These are phyloP conservation scores for Papio anubis DNA, from an alignment of 2,113 vertebrate species.

Conservation along the genomic window DNA sequence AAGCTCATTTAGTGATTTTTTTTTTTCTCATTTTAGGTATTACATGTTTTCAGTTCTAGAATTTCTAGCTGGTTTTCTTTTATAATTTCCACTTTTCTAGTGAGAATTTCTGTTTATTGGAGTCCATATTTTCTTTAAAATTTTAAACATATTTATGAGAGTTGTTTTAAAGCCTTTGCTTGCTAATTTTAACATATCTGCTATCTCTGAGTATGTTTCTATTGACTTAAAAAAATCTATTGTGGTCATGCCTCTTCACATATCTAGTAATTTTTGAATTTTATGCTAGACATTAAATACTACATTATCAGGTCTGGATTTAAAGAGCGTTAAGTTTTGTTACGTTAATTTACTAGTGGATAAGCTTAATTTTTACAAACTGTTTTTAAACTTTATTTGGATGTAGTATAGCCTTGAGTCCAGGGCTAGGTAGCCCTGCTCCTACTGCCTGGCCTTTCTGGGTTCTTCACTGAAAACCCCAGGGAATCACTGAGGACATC, in stretches of 20 bases:
- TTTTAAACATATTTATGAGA: not conserved
- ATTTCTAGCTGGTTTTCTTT: not conserved
- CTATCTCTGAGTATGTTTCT: not conserved
- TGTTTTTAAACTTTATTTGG: not conserved
- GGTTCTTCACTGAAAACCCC: not conserved
- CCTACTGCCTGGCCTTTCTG: not conserved
- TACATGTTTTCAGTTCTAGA: not conserved
- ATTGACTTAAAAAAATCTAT: not conserved
- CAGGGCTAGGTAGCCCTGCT: not conserved
- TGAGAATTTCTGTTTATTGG: not conserved
- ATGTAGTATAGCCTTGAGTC: not conserved
- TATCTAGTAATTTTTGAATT: not conserved
- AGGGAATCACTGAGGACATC: not conserved
- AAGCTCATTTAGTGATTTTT: not conserved
- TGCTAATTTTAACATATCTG: not conserved
- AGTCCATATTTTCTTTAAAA: not conserved
- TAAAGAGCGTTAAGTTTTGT: not conserved
- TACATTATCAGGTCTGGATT: not conserved
- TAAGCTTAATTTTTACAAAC: not conserved
- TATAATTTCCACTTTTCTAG: not conserved
- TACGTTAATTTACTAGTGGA: not conserved
- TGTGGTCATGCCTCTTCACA: not conserved
- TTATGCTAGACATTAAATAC: not conserved
- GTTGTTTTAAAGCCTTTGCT: not conserved
- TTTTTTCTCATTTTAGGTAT: not conserved